Conservation (phyloP, 2,888 invertebrate species). For the Lepeophtheirus nordmannii region DNA sequence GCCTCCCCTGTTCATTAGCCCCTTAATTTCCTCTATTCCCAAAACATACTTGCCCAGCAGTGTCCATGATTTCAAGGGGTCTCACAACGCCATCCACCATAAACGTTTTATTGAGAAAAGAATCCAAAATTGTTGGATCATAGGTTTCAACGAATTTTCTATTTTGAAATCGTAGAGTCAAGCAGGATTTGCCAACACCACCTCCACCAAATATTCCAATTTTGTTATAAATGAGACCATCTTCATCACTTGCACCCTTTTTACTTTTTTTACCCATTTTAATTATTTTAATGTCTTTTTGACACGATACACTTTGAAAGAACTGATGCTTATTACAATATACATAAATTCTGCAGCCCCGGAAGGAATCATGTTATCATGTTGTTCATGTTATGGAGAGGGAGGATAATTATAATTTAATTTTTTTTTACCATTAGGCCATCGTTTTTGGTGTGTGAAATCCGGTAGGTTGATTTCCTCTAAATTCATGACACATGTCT, state of each 20-base stretch:
- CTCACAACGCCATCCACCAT: constrained; percentile 19
- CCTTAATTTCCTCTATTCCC: no score
- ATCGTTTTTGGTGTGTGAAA: no score
- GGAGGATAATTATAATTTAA: no score
- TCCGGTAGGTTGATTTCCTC: no score
- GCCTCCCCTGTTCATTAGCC: no score
- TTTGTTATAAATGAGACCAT: constrained; percentile 25
- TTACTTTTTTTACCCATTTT: neutral
- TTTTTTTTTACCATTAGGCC: no score
- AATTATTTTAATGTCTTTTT: neutral
- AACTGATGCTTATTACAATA: no score
- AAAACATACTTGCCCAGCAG: neutral
- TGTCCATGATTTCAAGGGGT: constrained; percentile 21
- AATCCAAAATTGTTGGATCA: constrained; percentile 22
- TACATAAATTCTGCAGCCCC: no score
- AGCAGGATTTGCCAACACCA: constrained; percentile 17
- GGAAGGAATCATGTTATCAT: no score
- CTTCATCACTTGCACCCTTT: neutral
- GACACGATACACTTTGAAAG: no score
- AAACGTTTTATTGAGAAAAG: constrained; percentile 15
- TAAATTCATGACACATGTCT: no score
- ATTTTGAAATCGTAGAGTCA: constrained; percentile 4
- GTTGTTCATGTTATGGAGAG: no score
- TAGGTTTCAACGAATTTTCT: constrained; percentile 12
- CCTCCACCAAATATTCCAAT: constrained; percentile 14